Conservation (phyloP, 2,888 invertebrate species). For the Andrena camellia region DNA sequence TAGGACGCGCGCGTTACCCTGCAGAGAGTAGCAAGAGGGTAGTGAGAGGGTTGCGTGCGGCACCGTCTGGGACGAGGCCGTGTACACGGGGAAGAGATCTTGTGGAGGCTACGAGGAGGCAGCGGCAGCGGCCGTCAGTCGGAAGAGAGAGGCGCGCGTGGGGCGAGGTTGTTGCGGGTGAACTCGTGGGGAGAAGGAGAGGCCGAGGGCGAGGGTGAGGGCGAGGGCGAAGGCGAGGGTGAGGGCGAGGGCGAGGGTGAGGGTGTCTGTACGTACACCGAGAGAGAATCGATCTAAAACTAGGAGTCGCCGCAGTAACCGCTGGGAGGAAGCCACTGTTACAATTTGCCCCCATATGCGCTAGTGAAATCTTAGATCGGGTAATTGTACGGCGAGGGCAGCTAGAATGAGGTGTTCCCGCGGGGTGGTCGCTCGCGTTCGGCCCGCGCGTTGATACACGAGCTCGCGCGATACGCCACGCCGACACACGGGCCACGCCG, state of each 20-base stretch:
- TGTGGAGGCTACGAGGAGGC: constrained; percentile 40
- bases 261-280: constrained; percentile 76
- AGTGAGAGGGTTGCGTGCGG: constrained; percentile 16
- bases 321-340: constrained; percentile 82
- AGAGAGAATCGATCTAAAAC: constrained; percentile 85
- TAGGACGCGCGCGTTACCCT: constrained; percentile 9
- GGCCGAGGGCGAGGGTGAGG: constrained; percentile 49
- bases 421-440: constrained; percentile 69
- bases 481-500: constrained; percentile 47
- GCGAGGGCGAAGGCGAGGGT: constrained; percentile 42
- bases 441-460: constrained; percentile 70
- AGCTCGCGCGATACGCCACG: constrained; percentile 56
- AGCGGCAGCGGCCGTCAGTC: constrained; percentile 57
- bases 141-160: constrained; percentile 67
- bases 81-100: constrained; percentile 36
- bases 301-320: constrained; percentile 85
- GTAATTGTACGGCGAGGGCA: constrained; percentile 75
- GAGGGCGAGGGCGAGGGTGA: constrained; percentile 69
- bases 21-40: background rate
- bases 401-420: constrained; percentile 75
- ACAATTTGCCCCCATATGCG: constrained; percentile 80
- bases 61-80: constrained; percentile 41
- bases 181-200: constrained; percentile 70
- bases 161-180: constrained; percentile 72
- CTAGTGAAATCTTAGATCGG: constrained; percentile 80